Conservation (phyloP, 2,888 invertebrate genomes). For the Byasa hedistus region DNA sequence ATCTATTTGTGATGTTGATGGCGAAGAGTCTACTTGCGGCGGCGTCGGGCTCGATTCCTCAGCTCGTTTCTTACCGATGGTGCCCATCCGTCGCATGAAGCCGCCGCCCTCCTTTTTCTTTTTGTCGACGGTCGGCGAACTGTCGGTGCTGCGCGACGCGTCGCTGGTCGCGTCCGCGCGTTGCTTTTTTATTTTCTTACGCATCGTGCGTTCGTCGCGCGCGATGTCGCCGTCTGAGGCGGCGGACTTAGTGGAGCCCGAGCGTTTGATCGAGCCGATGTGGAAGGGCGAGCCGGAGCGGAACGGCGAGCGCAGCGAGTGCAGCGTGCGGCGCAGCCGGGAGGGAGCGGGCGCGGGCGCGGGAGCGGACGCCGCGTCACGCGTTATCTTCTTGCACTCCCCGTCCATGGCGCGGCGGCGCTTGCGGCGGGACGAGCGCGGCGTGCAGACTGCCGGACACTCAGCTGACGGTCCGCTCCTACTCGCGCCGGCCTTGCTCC, state of each 20-base stretch:
- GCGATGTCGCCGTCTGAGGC: conserved; percentile 74
- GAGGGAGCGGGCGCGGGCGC: conserved; percentile 39
- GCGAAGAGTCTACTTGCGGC: conserved; percentile 41
- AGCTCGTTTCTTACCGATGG: conserved; percentile 62
- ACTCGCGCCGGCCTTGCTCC: conserved; percentile 57
- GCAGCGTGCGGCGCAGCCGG: conserved; percentile 72
- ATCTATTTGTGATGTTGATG: conserved; percentile 36
- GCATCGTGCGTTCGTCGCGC: conserved; percentile 75
- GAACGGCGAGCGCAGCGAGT: conserved; percentile 74
- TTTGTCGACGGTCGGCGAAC: conserved; percentile 61
- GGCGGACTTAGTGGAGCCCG: conserved; percentile 67
- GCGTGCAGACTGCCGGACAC: conserved; percentile 52
- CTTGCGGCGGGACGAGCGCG: conserved; percentile 47
- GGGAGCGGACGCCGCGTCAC: conserved; percentile 54
- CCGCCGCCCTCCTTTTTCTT: conserved; percentile 62
- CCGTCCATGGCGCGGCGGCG: conserved; percentile 29
- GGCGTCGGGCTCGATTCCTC: conserved; percentile 49
- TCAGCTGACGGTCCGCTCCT: conserved; percentile 32
- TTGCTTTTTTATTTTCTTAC: conserved; percentile 73
- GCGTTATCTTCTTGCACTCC: not conserved
- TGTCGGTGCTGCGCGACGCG: conserved; percentile 56
- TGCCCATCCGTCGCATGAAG: conserved; percentile 67
- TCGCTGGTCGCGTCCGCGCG: conserved; percentile 59
- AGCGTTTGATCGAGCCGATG: conserved; percentile 71
- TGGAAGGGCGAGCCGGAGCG: conserved; percentile 77